A percentile compares a stretch with the other conserved stretches of the same genome.
These are phyloP conservation scores for Ficedula albicollis DNA, from an alignment of 2,797 vertebrate species.

Conservation along the genomic window DNA sequence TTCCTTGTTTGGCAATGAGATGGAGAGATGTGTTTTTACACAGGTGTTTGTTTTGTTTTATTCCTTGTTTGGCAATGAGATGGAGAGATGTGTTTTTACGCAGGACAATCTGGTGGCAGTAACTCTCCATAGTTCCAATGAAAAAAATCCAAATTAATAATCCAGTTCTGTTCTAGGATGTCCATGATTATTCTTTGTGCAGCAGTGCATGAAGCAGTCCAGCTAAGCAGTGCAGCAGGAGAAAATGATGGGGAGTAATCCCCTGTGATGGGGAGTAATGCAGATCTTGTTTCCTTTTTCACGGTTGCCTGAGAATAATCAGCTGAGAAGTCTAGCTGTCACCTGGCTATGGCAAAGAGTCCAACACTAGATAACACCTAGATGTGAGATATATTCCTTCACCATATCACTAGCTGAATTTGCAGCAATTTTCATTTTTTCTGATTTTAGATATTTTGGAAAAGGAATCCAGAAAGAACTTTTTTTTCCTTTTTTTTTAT, in stretches of 20 bases:
- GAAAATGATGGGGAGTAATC: background rate
- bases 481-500: background rate
- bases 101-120: background rate
- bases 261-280: background rate
- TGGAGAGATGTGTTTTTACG: background rate
- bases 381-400: background rate
- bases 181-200: background rate
- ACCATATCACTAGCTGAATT: background rate
- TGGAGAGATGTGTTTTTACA: background rate
- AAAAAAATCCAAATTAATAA: conserved; percentile 3
- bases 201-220: background rate
- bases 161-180: background rate
- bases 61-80: background rate
- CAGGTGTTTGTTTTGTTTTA: background rate
- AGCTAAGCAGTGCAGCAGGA: background rate
- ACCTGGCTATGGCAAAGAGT: background rate
- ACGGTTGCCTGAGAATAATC: background rate
- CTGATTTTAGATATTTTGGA: background rate
- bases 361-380: background rate
- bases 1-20: background rate
- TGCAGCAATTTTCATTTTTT: background rate
- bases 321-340: background rate
- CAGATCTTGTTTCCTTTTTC: background rate
- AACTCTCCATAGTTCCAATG: background rate
- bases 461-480: background rate